phyloP scores from a whole-genome alignment of 2,888 invertebrate genomes.

The Brenthis hecate region DNA sequence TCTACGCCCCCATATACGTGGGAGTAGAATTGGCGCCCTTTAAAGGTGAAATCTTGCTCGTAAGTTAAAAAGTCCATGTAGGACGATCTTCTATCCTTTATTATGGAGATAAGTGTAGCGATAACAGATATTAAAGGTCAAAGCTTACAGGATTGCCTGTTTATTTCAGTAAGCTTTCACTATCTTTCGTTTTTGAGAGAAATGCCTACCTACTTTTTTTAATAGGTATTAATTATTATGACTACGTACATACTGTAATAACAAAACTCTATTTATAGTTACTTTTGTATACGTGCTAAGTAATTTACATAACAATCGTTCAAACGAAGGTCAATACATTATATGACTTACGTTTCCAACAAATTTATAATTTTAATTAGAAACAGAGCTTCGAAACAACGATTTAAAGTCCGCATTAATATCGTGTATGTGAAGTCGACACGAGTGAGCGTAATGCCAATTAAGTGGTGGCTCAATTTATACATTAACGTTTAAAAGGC shows the following conservation, averaged over 20 bases:
- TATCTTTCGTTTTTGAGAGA: too few species aligned
- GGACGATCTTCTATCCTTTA: neutral
- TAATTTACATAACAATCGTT: conserved; percentile 12
- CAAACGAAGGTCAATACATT: conserved; percentile 1
- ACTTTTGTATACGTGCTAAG: neutral
- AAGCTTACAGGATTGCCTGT: neutral
- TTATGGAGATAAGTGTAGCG: conserved; percentile 1
- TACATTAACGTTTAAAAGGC: conserved; percentile 39
- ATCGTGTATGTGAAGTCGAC: conserved; percentile 22
- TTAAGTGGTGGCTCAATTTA: conserved; percentile 31
- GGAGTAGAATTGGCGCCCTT: conserved; percentile 39
- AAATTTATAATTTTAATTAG: conserved; percentile 15
- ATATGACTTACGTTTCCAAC: neutral
- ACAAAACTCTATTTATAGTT: too few species aligned
- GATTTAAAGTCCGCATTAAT: conserved; percentile 16
- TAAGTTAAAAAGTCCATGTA: conserved; percentile 20
- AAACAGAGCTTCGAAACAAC: conserved; percentile 13
- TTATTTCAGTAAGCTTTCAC: too few species aligned
- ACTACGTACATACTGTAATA: too few species aligned
- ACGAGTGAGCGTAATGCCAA: conserved; percentile 28
- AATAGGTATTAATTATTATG: too few species aligned
- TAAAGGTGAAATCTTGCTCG: conserved; percentile 39
- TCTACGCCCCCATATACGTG: conserved; percentile 35
- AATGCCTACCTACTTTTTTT: too few species aligned
- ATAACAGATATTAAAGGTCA: neutral